A percentile compares a stretch with the other conserved stretches of the same genome.
Evolutionary conservation across 1,140 invertebrate species (phyloP).

Genomic region (Listronotus oregonensis): DNA sequence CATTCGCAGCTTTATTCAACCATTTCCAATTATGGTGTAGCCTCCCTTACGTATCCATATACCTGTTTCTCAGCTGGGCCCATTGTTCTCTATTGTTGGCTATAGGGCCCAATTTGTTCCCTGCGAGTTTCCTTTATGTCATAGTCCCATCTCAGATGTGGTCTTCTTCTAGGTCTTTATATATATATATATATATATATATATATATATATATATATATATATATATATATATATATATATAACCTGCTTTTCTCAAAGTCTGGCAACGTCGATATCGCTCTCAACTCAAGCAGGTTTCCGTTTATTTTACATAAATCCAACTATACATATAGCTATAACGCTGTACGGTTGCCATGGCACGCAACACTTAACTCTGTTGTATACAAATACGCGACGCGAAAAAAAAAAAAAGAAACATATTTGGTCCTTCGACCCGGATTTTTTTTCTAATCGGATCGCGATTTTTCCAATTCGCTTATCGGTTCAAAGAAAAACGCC

Average conservation of each 20-base stretch:
- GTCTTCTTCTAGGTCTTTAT: no score
- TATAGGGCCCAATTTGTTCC: no score
- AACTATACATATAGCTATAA: constrained; percentile 11
- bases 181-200: no score
- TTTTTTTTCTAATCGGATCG: not conserved
- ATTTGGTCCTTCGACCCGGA: constrained; percentile 12
- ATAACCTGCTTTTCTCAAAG: not conserved
- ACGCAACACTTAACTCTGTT: constrained; percentile 18
- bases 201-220: no score
- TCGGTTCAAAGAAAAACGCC: not conserved
- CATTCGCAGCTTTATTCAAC: no score
- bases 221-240: no score
- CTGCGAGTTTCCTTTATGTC: no score
- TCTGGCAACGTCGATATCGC: constrained; percentile 17
- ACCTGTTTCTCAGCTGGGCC: no score
- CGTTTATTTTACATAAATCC: constrained; percentile 30
- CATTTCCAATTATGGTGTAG: no score
- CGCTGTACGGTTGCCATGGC: constrained; percentile 35
- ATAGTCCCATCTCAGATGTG: no score
- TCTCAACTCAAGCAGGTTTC: constrained; percentile 31
- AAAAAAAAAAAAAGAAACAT: constrained; percentile 4
- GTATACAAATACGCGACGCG: constrained; percentile 27
- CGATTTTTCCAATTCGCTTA: not conserved
- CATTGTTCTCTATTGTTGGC: no score
- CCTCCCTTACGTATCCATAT: no score